A percentile compares a stretch with the other conserved stretches of the same genome.
phyloP scores from a whole-genome alignment of 2,797 vertebrate genomes.

The Brotula barbata region DNA sequence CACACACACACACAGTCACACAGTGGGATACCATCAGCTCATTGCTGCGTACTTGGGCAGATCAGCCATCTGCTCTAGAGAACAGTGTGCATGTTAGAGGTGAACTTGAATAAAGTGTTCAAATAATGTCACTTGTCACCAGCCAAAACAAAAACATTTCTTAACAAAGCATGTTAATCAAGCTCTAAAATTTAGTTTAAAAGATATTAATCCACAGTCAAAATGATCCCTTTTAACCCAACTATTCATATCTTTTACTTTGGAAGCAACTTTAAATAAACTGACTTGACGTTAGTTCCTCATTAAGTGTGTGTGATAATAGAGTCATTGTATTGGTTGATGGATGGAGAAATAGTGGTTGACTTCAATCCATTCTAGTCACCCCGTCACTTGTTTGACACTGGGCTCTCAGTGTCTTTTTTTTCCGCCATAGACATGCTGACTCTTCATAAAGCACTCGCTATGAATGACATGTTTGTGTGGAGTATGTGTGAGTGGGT shows the following conservation, averaged over 20 bases:
- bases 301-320: slow-evolving; percentile 31
- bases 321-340: slow-evolving; percentile 30
- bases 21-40: slow-evolving; percentile 36
- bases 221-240: too few relatives aligned
- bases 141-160: not conserved
- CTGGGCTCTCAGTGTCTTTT: slow-evolving; percentile 33
- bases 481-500: slow-evolving; percentile 7
- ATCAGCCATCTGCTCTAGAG: slow-evolving; percentile 50
- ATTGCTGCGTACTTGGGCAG: slow-evolving; percentile 16
- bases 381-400: slow-evolving; percentile 34
- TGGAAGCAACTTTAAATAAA: not conserved
- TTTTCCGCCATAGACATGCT: slow-evolving; percentile 50
- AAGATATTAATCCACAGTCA: too few relatives aligned
- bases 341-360: slow-evolving; percentile 38
- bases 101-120: slow-evolving; percentile 37
- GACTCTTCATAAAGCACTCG: slow-evolving; percentile 55
- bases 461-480: slow-evolving; percentile 68
- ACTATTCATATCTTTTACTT: not conserved
- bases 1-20: slow-evolving; percentile 18
- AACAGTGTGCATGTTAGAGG: slow-evolving; percentile 37
- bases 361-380: slow-evolving; percentile 26
- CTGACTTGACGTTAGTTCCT: slow-evolving; percentile 19
- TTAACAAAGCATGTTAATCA: too few relatives aligned
- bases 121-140: slow-evolving; percentile 2
- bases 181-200: not conserved